Base-by-base conservation (phyloP, 2,113 vertebrate genomes). In the Callipepla squamata region DNA sequence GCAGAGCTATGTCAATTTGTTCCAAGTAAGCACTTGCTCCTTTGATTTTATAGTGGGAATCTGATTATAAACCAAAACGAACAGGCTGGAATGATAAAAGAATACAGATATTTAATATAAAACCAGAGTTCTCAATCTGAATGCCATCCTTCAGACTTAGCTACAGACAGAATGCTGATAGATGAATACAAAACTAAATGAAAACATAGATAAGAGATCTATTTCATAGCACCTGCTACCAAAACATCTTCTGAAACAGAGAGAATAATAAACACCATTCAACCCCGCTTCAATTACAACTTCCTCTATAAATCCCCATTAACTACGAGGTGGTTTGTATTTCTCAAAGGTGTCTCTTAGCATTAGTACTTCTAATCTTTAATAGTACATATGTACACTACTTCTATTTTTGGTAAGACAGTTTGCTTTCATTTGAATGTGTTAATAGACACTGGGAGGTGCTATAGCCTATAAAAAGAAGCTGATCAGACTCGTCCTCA, bases 401-500 rank as follows among this genome's bases (percentile, higher is more conserved):
- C 25, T 79, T 79, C 45, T 69, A 63, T 61, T 75, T 92, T 55
- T 81, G n/a, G 44, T 73, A 47, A 65, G 1, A 15, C 42, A 13
- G 7, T 6, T 84, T 59, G n/a, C 20, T 75, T 90, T 38, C 20
- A 76, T 87, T 89, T 20, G 66, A 80, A 79, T 0, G 8, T 85
- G 63, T 82, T 80, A 74, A 66, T n/a, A 94, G 74, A 93, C 91
- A 93, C 94, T 81, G 86, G 84, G 89, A 95, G 91, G 92, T 96
- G 96, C 94, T 93, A 68, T 34, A 95, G 80, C 69, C 96, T 96
- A 57, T 48, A 68, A 85, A 93, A 94, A 93, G 55, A 61, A 75
- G 62, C 40, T 76, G 66, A 69, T 89, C 51, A 84, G 62, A 84
- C 62, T 87, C 62, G 25, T 59, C 26, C 45, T 82, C 61, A 20